These are phyloP conservation scores for Dyspetes luteomarginatus DNA, from an alignment of 2,888 invertebrate species.

Conservation along the genomic window DNA sequence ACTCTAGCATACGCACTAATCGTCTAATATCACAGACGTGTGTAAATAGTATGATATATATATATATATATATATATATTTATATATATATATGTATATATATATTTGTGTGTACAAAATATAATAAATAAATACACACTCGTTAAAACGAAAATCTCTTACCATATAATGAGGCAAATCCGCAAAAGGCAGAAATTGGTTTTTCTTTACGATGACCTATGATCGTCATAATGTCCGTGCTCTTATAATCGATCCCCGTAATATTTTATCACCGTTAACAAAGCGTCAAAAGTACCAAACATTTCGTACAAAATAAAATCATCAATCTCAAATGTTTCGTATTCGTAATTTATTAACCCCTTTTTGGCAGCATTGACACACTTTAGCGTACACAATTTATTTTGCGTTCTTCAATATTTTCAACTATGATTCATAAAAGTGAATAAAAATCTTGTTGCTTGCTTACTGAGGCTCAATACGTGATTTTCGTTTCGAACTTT, in stretches of 20 bases:
- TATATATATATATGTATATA: slow-evolving; percentile 42
- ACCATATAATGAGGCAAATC: slow-evolving; percentile 21
- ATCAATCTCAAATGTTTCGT: too few relatives aligned
- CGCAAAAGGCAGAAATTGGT: slow-evolving; percentile 23
- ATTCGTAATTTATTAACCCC: too few relatives aligned
- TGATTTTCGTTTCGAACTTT: neutral
- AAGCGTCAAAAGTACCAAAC: slow-evolving; percentile 26
- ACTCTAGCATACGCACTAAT: slow-evolving; percentile 40
- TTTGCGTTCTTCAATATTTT: too few relatives aligned
- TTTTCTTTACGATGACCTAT: slow-evolving; percentile 1
- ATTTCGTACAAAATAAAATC: neutral
- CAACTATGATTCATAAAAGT: too few relatives aligned
- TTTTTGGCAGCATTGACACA: too few relatives aligned
- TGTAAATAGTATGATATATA: too few relatives aligned
- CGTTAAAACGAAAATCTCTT: slow-evolving; percentile 40
- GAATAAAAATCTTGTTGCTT: too few relatives aligned
- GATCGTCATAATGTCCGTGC: slow-evolving; percentile 20
- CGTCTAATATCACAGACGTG: slow-evolving; percentile 43
- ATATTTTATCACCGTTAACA: slow-evolving; percentile 30
- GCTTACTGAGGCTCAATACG: neutral
- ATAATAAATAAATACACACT: slow-evolving; percentile 20
- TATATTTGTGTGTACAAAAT: slow-evolving; percentile 39
- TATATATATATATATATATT: slow-evolving; percentile 41
- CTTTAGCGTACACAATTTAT: too few relatives aligned
- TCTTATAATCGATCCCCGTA: slow-evolving; percentile 40